A percentile compares a stretch with the other conserved stretches of the same genome.
phyloP scores from a whole-genome alignment of 2,797 vertebrate species.

The Rachycentron canadum region DNA sequence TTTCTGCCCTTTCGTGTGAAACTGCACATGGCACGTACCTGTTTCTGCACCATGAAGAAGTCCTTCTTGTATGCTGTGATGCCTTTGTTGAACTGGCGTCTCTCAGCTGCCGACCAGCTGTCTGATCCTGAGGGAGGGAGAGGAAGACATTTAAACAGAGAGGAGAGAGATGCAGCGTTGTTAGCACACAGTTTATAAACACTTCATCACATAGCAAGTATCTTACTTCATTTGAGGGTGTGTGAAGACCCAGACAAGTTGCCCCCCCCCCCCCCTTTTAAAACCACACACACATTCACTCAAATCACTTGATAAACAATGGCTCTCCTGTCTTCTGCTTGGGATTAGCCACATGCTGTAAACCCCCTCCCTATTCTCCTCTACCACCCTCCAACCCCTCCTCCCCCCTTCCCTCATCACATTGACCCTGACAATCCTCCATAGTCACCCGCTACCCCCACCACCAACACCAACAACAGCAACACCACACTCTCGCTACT shows the following conservation, averaged over 20 bases:
- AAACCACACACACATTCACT: constrained; percentile 48
- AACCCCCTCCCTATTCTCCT: constrained; percentile 35
- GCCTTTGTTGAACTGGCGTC: constrained; percentile 96
- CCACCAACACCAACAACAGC: constrained; percentile 2
- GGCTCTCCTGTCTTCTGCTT: constrained; percentile 77
- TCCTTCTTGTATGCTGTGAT: constrained; percentile 96
- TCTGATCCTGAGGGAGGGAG: constrained; percentile 90
- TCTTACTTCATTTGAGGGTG: constrained; percentile 20
- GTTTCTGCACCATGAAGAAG: constrained; percentile 98
- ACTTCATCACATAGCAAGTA: constrained; percentile 30
- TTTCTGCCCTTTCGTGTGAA: not conserved
- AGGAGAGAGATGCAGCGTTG: constrained; percentile 13
- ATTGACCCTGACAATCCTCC: constrained; percentile 76
- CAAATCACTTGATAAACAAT: constrained; percentile 78
- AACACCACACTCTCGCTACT: constrained; percentile 51
- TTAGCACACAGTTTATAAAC: constrained; percentile 31
- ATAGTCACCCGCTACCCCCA: constrained; percentile 47
- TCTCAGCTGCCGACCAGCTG: constrained; percentile 92
- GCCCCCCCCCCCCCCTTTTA: constrained; percentile 26
- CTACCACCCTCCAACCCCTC: too few relatives aligned
- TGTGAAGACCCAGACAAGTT: constrained; percentile 23
- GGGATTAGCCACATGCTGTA: constrained; percentile 82
- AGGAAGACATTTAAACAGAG: constrained; percentile 2
- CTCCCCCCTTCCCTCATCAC: constrained; percentile 52
- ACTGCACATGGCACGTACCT: constrained; percentile 80